A percentile compares a stretch with the other conserved stretches of the same genome.
Evolutionary conservation across 2,888 invertebrate genomes (phyloP).

Genomic region (Lycaena phlaeas): DNA sequence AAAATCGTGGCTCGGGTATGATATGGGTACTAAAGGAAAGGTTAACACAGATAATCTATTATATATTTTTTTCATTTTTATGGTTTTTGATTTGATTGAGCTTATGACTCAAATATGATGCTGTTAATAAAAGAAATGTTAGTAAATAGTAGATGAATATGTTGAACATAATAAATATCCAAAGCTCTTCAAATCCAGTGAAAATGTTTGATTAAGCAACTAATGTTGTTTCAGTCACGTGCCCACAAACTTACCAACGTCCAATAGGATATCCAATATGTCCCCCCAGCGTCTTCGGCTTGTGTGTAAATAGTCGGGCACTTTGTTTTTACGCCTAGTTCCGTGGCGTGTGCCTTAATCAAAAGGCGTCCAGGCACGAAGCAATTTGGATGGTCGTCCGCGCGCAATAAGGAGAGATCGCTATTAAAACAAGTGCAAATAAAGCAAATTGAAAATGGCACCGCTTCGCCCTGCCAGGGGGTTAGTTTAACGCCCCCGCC

Average conservation of each 20-base stretch:
- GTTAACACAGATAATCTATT: no score
- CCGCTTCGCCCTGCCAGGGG: conserved; percentile 41
- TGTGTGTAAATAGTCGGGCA: conserved; percentile 27
- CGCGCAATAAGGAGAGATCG: conserved; percentile 62
- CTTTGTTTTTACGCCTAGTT: conserved; percentile 49
- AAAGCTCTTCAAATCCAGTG: neutral
- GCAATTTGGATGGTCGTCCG: conserved; percentile 63
- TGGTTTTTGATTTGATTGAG: no score
- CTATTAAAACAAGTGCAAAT: conserved; percentile 72
- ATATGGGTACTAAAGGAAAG: no score
- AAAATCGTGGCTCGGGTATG: no score
- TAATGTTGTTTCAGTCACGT: conserved; percentile 14
- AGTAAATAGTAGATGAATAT: no score
- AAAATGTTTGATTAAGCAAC: conserved; percentile 2
- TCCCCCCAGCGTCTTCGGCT: conserved; percentile 15
- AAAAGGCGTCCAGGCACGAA: conserved; percentile 66
- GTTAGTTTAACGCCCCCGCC: conserved; percentile 29
- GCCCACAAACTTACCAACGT: conserved; percentile 11
- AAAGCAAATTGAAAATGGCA: conserved; percentile 70
- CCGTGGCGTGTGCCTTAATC: conserved; percentile 52
- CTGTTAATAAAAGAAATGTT: no score
- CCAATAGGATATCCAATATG: conserved; percentile 15
- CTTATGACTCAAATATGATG: no score
- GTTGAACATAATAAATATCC: neutral
- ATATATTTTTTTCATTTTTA: no score